Evolutionary conservation across 2,797 vertebrate genomes (phyloP).

Genomic region (Orestias chungarensis): DNA sequence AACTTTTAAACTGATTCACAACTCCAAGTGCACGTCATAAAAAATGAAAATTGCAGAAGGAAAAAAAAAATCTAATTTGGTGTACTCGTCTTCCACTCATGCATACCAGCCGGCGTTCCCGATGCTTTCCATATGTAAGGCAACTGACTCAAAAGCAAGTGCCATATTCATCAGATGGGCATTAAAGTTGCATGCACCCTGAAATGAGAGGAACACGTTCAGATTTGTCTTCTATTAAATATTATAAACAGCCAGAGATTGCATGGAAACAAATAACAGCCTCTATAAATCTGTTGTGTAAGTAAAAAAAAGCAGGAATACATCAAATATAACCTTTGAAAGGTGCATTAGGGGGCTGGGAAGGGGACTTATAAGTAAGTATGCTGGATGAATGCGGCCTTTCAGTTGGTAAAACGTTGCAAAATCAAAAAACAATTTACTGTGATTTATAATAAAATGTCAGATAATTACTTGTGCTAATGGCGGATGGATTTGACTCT

Average conservation of each 20-base stretch:
- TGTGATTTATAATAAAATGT: conserved; percentile 37
- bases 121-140: conserved; percentile 63
- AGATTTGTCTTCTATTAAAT: conserved; percentile 48
- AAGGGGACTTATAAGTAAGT: background rate
- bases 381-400: no score
- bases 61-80: conserved; percentile 53
- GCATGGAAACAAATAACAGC: conserved; percentile 9
- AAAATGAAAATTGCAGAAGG: conserved; percentile 49
- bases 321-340: conserved; percentile 17
- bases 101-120: conserved; percentile 40
- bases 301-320: conserved; percentile 2
- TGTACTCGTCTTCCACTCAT: conserved; percentile 45
- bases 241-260: conserved; percentile 19
- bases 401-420: background rate
- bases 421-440: conserved; percentile 18
- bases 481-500: background rate
- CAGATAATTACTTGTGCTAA: background rate
- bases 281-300: conserved; percentile 21
- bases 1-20: conserved; percentile 44
- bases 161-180: conserved; percentile 56
- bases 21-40: conserved; percentile 22
- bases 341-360: conserved; percentile 17
- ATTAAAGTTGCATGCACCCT: conserved; percentile 61
- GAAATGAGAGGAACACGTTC: conserved; percentile 54
- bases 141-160: conserved; percentile 55